Evolutionary conservation across 1,140 invertebrate species (phyloP).

Genomic region (Drosophila mayri): DNA sequence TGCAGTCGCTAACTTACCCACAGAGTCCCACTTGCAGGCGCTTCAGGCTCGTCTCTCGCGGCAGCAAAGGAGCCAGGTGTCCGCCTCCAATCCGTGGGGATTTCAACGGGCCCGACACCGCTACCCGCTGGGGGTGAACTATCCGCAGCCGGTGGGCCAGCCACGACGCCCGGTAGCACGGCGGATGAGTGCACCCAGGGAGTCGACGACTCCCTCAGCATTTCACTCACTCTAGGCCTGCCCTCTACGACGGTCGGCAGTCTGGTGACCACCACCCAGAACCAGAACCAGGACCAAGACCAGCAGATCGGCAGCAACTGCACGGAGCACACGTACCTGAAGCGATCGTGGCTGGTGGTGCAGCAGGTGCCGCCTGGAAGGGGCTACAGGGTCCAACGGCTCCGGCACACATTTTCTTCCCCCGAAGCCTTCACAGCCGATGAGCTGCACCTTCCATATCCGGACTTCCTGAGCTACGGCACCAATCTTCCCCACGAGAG

Average conservation of each 20-base stretch:
- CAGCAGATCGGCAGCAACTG: conserved; percentile 61
- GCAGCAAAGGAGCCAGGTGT: conserved; percentile 37
- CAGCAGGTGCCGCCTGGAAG: conserved; percentile 47
- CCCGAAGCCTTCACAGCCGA: conserved; percentile 71
- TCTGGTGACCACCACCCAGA: conserved; percentile 29
- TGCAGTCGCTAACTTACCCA: conserved; percentile 69
- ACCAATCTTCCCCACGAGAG: conserved; percentile 79
- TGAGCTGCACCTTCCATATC: conserved; percentile 65
- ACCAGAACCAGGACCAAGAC: conserved; percentile 14
- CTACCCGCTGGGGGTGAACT: conserved; percentile 80
- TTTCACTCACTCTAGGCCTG: conserved; percentile 82
- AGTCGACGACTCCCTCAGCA: conserved; percentile 78
- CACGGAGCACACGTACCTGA: conserved; percentile 79
- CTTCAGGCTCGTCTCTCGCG: conserved; percentile 74
- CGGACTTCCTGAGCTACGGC: conserved; percentile 74
- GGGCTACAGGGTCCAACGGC: conserved; percentile 64
- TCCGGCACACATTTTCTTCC: conserved; percentile 81
- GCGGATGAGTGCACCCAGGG: conserved; percentile 66
- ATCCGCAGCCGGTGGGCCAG: conserved; percentile 63
- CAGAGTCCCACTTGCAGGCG: conserved; percentile 84
- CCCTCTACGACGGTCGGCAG: conserved; percentile 50
- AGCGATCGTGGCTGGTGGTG: conserved; percentile 78
- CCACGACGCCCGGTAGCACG: conserved; percentile 63
- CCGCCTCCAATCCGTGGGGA: conserved; percentile 68
- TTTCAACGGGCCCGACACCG: conserved; percentile 73